A percentile compares a stretch with the other conserved stretches of the same genome.
Conservation (phyloP, 2,888 invertebrate genomes). For the Sthenelais limicola region DNA sequence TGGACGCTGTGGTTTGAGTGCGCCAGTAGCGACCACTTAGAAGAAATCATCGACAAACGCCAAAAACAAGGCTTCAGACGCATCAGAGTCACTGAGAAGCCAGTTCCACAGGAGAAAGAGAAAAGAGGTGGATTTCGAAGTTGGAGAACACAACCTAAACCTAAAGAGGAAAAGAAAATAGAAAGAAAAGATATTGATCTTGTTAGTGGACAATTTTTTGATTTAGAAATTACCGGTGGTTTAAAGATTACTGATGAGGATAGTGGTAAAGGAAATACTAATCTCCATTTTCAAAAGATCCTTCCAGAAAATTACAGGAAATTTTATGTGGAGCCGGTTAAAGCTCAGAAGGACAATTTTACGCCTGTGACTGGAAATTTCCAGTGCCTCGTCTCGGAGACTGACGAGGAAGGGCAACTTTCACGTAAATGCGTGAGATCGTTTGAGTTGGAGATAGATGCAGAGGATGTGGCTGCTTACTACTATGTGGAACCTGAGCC, state of each 20-base stretch:
- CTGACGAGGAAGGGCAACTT: neutral
- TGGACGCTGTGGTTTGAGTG: conserved; percentile 67
- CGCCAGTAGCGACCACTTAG: conserved; percentile 55
- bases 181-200: conserved; percentile 46
- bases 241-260: conserved; percentile 41
- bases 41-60: conserved; percentile 51
- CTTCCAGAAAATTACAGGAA: conserved; percentile 64
- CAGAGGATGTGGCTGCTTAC: conserved; percentile 59
- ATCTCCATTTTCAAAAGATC: conserved; percentile 53
- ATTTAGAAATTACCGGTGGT: conserved; percentile 49
- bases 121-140: neutral
- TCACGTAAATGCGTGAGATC: conserved; percentile 40
- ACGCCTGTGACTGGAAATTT: neutral
- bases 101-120: conserved; percentile 10
- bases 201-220: conserved; percentile 34
- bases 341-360: conserved; percentile 9
- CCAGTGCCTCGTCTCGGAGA: neutral
- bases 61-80: conserved; percentile 45
- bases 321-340: conserved; percentile 62
- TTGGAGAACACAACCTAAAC: neutral
- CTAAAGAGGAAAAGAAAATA: conserved; percentile 16
- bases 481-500: conserved; percentile 52
- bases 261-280: conserved; percentile 20
- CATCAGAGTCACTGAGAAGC: conserved; percentile 19
- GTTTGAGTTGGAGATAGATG: conserved; percentile 59